Evolutionary conservation across 2,797 vertebrate genomes (phyloP).

Genomic region (Pangasius mekongensis): DNA sequence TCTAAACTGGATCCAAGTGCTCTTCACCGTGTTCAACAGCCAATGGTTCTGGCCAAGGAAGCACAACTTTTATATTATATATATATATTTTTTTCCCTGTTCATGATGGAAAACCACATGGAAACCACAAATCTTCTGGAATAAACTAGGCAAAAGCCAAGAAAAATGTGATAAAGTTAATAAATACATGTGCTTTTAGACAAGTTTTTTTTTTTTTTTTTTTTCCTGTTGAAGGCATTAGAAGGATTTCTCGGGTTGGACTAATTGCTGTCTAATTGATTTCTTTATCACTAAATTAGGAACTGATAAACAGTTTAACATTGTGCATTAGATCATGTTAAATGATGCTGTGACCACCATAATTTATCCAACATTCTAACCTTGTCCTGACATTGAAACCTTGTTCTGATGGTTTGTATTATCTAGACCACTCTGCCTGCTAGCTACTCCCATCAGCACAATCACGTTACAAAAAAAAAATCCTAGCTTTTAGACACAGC

Average conservation of each 20-base stretch:
- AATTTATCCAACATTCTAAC: background rate
- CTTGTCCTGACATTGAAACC: background rate
- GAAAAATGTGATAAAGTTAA: background rate
- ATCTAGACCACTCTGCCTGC: background rate
- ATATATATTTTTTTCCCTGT: background rate
- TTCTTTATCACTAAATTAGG: background rate
- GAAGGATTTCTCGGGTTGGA: background rate
- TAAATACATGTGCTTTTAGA: background rate
- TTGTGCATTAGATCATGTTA: background rate
- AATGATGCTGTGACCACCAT: background rate
- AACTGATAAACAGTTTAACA: background rate
- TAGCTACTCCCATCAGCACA: background rate
- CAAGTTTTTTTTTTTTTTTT: too few species aligned
- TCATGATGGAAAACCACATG: conserved; percentile 14
- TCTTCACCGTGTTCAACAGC: conserved; percentile 50
- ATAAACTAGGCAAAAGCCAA: background rate
- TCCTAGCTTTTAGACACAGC: background rate
- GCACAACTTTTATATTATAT: background rate
- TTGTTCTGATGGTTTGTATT: background rate
- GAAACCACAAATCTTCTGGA: conserved; percentile 12
- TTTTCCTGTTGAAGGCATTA: background rate
- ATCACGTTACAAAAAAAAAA: background rate
- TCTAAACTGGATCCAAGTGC: conserved; percentile 15
- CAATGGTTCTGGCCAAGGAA: conserved; percentile 43
- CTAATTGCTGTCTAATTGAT: background rate